Conservation (phyloP, 2,888 invertebrate genomes). For the Tinea semifulvella region DNA sequence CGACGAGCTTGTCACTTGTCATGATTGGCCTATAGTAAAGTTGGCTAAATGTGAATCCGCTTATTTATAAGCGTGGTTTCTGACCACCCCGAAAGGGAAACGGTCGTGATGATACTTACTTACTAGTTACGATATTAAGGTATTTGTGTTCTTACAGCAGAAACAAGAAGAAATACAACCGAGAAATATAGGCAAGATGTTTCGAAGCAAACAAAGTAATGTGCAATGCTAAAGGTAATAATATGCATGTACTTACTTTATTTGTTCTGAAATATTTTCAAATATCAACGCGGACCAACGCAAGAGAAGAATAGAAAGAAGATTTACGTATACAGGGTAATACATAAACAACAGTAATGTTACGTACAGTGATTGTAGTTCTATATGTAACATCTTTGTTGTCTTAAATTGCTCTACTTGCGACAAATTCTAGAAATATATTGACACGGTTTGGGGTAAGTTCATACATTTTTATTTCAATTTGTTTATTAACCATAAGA, state of each 20-base stretch:
- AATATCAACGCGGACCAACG: constrained; percentile 22
- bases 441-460: too few species aligned
- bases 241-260: constrained; percentile 67
- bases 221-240: constrained; percentile 60
- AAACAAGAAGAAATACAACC: constrained; percentile 1
- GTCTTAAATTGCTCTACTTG: constrained; percentile 63
- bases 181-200: constrained; percentile 31
- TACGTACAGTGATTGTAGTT: constrained; percentile 63
- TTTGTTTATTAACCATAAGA: too few species aligned
- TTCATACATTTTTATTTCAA: too few species aligned
- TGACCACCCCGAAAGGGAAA: too few species aligned
- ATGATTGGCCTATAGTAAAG: too few species aligned
- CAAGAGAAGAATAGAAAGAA: constrained; percentile 6
- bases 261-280: constrained; percentile 59
- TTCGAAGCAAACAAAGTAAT: constrained; percentile 65
- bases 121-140: too few species aligned
- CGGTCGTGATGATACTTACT: too few species aligned
- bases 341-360: constrained; percentile 67
- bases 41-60: too few species aligned
- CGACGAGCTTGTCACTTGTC: too few species aligned
- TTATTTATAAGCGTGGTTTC: too few species aligned
- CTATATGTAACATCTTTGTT: constrained; percentile 69
- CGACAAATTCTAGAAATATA: constrained; percentile 24
- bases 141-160: too few species aligned
- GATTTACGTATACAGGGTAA: constrained; percentile 41